Evolutionary conservation across 2,113 vertebrate species (phyloP), one percentile per base, ranked within the genome.

Genomic region (Limanda limanda): DNA sequence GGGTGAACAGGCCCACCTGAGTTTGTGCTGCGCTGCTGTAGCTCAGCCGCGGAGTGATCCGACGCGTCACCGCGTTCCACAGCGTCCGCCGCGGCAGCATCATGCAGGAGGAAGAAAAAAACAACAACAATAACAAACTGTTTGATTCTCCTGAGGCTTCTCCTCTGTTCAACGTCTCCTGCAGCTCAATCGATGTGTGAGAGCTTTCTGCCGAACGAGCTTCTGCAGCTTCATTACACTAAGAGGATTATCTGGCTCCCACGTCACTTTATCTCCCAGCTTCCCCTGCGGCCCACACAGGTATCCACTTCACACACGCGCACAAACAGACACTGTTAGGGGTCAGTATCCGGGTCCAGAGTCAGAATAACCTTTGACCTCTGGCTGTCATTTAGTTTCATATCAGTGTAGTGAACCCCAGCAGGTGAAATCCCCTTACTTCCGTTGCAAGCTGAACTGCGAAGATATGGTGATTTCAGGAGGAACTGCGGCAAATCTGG

Each of bases 31-130:
- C 81, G 9, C 83, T 81, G 84, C 87, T 83, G 87, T 82, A 88
- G 69, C 79, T 78, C 15, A 84, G 37, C 57, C 78, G 71, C 21
- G 60, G 72, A 21, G 63, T 9, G 18, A 79, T 66, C 21, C 79
- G 82, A 25, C 66, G 79, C 31, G 15, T 23, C 42, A 69, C 71
- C 8, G 71, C 83, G 20, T 64, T 54, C 27, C 78, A 51, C 71
- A 88, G 57, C 55, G 81, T 57, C 55, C 78, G 74, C 4, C 64
- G 66, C 9, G 84, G 58, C 67, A 91, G 84, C 92, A 93, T 93
- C 78, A 68, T 88, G 73, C 76, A 59, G 27, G 59, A 18, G 65
- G 59, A 14, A 1, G 8, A 15, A 4, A 6, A 71, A 18, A 35
- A 18, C 48, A 56, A 48, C 58, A 57, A 20, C 55, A 47, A 47